Evolutionary conservation across 2,113 vertebrate species (phyloP), one percentile per base, ranked within the genome.

Genomic region (Cyprinodon brontotheroides): DNA sequence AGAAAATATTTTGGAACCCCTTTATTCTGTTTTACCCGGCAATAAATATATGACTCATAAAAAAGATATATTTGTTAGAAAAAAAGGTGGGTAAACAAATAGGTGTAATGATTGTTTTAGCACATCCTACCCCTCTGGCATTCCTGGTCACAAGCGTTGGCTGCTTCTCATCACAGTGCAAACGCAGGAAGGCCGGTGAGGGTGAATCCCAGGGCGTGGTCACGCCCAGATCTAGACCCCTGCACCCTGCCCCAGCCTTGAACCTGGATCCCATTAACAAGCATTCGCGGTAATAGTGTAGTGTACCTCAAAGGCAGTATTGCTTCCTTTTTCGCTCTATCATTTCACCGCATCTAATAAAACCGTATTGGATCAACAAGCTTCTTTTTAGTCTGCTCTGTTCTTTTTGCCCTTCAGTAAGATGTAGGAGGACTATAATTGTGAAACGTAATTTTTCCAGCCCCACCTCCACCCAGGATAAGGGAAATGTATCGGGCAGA

Each of bases 231-330:
- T 92, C 75, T 86, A 92, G 91, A 93, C 86, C 72, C 80, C 93
- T 93, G n/a, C n/a, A n/a, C n/a, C n/a, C 81, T 94, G 91, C 89
- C 92, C 93, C 66, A 76, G 84, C 84, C 29, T 77, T 95, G 93
- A 95, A 94, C 93, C 87, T 90, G 89, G 80, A 95, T 95, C 94
- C 92, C 89, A 94, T 95, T 94, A 95, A 93, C 92, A 87, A 89
- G 92, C 92, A 94, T 94, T 94, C 94, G 87, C 89, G 87, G 87
- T 89, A 92, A 87, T 93, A 94, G 92, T 94, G 87, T 94, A 92
- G 87, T 94, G 91, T 90, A 92, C 67, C n/a, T n/a, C 57, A 63
- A 81, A 87, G 79, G 85, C 84, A 89, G 91, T 89, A 92, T 92
- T 91, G 85, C 82, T 89, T 90, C 92, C 71, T 84, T 89, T 84